Conservation (phyloP, 2,888 invertebrate genomes). For the Netelia inedita region DNA sequence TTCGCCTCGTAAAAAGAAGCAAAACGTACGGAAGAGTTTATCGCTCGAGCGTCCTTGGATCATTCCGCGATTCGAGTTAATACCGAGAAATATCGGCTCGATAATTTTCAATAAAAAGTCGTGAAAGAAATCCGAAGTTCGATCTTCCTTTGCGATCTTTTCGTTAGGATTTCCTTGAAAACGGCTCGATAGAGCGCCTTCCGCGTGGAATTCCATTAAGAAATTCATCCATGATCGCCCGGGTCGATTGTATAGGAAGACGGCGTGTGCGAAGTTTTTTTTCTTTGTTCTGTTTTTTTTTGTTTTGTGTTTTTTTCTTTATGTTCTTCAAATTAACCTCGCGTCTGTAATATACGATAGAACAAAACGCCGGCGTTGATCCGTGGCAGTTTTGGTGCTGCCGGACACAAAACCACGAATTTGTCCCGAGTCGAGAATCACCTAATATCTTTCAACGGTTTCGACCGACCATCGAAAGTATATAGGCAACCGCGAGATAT, state of each 20-base stretch:
- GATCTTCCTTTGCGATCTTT: slow-evolving; percentile 14
- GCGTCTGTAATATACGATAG: slow-evolving; percentile 23
- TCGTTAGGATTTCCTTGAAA: slow-evolving; percentile 35
- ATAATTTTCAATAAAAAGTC: not conserved
- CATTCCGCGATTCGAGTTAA: not conserved
- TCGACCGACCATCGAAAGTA: slow-evolving; percentile 24
- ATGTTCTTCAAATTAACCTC: slow-evolving; percentile 40
- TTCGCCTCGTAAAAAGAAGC: not conserved
- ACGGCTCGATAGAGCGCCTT: slow-evolving; percentile 1
- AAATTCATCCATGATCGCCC: slow-evolving; percentile 26
- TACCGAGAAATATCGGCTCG: not conserved
- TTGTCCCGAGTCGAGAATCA: slow-evolving; percentile 16
- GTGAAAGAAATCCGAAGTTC: not conserved
- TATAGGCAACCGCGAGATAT: slow-evolving; percentile 30
- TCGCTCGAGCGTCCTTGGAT: not conserved
- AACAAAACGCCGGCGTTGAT: not conserved
- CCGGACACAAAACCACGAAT: slow-evolving; percentile 29
- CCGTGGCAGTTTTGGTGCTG: slow-evolving; percentile 20
- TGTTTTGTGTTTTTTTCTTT: too few species aligned
- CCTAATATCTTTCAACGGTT: slow-evolving; percentile 38
- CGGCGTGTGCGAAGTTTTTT: slow-evolving; percentile 17
- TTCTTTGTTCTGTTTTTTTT: too few species aligned
- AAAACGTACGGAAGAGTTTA: not conserved
- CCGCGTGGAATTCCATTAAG: slow-evolving; percentile 33
- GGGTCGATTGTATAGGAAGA: not conserved